Percentiles rank a stretch among this genome's conserved stretches.
Conservation (phyloP, 2,888 invertebrate genomes). For the Diaprepes abbreviatus region DNA sequence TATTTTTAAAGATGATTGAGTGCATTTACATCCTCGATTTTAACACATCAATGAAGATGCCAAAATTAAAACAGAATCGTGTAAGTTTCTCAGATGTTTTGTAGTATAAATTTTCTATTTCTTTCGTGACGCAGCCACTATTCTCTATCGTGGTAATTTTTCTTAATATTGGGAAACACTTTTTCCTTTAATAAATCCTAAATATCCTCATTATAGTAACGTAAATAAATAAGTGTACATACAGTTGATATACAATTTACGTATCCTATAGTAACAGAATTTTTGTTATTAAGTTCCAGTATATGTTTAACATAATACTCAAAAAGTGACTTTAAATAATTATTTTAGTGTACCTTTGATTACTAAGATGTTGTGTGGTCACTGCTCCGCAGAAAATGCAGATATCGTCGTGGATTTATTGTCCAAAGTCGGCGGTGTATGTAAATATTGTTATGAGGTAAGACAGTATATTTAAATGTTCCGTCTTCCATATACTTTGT, state of each 20-base stretch:
- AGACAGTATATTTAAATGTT: conserved; percentile 36
- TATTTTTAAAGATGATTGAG: conserved; percentile 44
- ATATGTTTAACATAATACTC: too few species aligned
- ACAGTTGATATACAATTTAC: too few species aligned
- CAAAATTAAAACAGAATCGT: conserved; percentile 31
- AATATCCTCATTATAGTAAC: too few species aligned
- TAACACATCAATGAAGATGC: conserved; percentile 35
- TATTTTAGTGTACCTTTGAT: too few species aligned
- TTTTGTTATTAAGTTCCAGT: too few species aligned
- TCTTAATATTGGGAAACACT: too few species aligned
- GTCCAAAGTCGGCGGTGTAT: conserved; percentile 59
- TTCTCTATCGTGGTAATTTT: background rate
- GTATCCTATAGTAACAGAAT: too few species aligned
- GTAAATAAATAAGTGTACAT: too few species aligned
- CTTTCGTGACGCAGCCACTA: too few species aligned
- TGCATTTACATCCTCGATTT: conserved; percentile 30
- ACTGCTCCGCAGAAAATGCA: conserved; percentile 60
- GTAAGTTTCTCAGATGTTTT: conserved; percentile 1
- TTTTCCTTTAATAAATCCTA: too few species aligned
- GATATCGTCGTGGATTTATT: conserved; percentile 59
- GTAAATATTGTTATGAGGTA: conserved; percentile 63
- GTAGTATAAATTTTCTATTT: conserved; percentile 6
- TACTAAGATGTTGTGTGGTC: conserved; percentile 61
- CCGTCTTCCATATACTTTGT: too few species aligned
- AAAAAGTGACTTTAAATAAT: too few species aligned